Evolutionary conservation across 1,140 invertebrate species (phyloP).

Genomic region (Zaprionus gabonicus): DNA sequence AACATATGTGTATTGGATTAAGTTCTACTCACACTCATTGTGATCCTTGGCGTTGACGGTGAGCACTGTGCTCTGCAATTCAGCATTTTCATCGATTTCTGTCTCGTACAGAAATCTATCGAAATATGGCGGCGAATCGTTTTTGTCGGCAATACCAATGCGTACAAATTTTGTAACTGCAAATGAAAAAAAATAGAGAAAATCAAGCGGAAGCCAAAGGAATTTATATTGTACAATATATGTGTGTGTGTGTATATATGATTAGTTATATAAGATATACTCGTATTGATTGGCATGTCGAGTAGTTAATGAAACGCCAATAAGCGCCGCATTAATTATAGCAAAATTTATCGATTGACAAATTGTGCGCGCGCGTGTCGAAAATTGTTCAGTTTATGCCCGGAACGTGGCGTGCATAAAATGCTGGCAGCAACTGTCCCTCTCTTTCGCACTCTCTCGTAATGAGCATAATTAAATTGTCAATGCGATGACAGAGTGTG

Average conservation of each 20-base stretch:
- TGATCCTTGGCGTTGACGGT: conserved; percentile 89
- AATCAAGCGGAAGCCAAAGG: conserved; percentile 44
- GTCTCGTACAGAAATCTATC: conserved; percentile 89
- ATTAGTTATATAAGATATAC: conserved; percentile 2
- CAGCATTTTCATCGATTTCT: conserved; percentile 89
- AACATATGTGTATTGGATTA: conserved; percentile 15
- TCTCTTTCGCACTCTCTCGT: not conserved
- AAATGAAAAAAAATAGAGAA: conserved; percentile 61
- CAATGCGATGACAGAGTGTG: conserved; percentile 36
- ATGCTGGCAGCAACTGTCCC: conserved; percentile 17
- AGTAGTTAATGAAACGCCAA: conserved; percentile 73
- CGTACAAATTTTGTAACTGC: conserved; percentile 86
- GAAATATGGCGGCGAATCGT: conserved; percentile 90
- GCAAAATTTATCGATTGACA: conserved; percentile 81
- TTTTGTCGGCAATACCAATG: conserved; percentile 87
- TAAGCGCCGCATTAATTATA: conserved; percentile 79
- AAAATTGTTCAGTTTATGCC: conserved; percentile 71
- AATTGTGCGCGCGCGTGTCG: conserved; percentile 75
- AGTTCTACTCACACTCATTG: conserved; percentile 87
- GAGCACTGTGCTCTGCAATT: conserved; percentile 88
- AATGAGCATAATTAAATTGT: conserved; percentile 57
- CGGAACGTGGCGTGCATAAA: conserved; percentile 74
- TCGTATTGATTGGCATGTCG: not conserved
- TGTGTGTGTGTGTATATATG: conserved; percentile 23
- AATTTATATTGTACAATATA: conserved; percentile 41